A percentile compares a stretch with the other conserved stretches of the same genome.
phyloP scores from a whole-genome alignment of 2,113 vertebrate species.

The Brachyhypopomus gauderio region DNA sequence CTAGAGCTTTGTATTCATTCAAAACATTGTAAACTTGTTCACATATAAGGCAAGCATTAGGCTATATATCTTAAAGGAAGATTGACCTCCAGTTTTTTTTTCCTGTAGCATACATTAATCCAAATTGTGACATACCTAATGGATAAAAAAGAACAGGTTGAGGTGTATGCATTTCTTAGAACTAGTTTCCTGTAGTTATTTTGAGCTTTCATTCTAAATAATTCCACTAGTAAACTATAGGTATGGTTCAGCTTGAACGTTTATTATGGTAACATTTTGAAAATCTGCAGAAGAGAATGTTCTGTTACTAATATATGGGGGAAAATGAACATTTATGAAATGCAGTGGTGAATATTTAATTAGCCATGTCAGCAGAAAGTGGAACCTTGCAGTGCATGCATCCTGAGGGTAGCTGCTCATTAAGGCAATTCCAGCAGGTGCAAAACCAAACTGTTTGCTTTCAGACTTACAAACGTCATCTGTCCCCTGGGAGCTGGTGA shows the following conservation, averaged over 20 bases:
- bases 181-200: no score
- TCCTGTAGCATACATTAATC: no score
- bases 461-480: background rate
- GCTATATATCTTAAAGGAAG: no score
- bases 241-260: no score
- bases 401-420: slow-evolving; percentile 1
- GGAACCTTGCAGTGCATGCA: slow-evolving; percentile 19
- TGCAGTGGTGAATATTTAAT: slow-evolving; percentile 43
- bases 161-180: no score
- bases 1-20: background rate
- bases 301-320: slow-evolving; percentile 37
- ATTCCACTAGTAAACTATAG: no score
- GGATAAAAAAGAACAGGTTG: no score
- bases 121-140: no score
- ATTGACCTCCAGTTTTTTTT: no score
- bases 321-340: slow-evolving; percentile 45
- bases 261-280: background rate
- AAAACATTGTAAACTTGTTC: no score
- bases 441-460: slow-evolving; percentile 15
- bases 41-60: no score
- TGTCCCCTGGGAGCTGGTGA: background rate
- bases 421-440: slow-evolving; percentile 10
- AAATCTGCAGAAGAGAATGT: slow-evolving; percentile 21
- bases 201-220: no score
- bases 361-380: slow-evolving; percentile 39